These are phyloP conservation scores for Bicyclus anynana DNA, from an alignment of 1,140 invertebrate species.

Conservation along the genomic window DNA sequence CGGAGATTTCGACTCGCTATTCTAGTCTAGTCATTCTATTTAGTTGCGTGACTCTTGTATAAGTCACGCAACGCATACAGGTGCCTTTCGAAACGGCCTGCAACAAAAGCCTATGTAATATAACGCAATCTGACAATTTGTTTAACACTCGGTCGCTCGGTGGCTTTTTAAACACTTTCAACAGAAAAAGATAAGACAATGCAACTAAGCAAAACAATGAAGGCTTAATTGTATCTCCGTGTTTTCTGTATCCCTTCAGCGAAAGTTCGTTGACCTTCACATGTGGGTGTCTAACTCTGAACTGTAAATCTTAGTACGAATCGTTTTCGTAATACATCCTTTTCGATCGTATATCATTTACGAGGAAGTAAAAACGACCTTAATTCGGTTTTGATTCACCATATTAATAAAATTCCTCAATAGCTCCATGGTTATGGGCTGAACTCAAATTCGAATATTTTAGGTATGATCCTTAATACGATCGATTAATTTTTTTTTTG, in stretches of 20 bases:
- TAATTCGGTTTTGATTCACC: no score
- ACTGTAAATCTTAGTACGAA: background rate
- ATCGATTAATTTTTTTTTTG: no score
- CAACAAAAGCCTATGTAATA: background rate
- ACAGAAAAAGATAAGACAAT: slow-evolving; percentile 54
- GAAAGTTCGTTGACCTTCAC: slow-evolving; percentile 45
- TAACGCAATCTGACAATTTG: slow-evolving; percentile 10
- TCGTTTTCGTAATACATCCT: no score
- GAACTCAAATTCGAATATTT: no score
- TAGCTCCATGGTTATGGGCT: no score
- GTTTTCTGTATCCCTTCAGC: slow-evolving; percentile 47
- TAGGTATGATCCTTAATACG: no score
- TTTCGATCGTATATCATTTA: no score
- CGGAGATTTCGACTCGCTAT: no score
- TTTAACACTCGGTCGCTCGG: slow-evolving; percentile 22
- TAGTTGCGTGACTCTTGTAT: background rate
- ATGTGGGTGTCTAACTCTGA: slow-evolving; percentile 45
- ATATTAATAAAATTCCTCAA: no score
- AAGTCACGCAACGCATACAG: background rate
- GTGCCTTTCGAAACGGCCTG: background rate
- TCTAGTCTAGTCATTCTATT: background rate
- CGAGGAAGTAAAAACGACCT: no score
- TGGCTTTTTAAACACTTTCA: slow-evolving; percentile 35
- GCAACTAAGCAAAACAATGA: slow-evolving; percentile 65
- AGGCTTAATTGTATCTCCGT: slow-evolving; percentile 59